A percentile compares a stretch with the other conserved stretches of the same genome.
Evolutionary conservation across 2,113 vertebrate species (phyloP).

Genomic region (Stigmatopora nigra): DNA sequence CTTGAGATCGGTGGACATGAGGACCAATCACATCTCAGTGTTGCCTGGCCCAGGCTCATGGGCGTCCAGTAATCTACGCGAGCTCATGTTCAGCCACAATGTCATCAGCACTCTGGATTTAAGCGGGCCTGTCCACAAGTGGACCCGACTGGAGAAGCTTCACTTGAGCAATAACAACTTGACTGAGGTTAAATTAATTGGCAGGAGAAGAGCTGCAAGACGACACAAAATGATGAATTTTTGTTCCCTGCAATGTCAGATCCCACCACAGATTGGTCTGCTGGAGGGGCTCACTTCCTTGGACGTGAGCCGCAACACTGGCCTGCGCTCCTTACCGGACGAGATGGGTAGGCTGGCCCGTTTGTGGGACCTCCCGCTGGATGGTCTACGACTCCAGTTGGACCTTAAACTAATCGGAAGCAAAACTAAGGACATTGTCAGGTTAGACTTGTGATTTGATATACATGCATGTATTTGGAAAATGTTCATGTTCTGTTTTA

Average conservation of each 20-base stretch:
- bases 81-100: conserved; percentile 88
- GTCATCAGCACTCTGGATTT: conserved; percentile 78
- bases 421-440: conserved; percentile 94
- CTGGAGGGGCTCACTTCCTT: conserved; percentile 87
- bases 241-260: conserved; percentile 59
- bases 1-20: conserved; percentile 85
- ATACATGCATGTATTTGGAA: background rate
- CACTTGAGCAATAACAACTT: conserved; percentile 85
- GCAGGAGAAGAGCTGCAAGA: no score
- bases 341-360: conserved; percentile 89
- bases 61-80: conserved; percentile 82
- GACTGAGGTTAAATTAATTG: conserved; percentile 72
- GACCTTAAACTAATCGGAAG: conserved; percentile 88
- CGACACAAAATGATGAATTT: background rate
- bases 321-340: conserved; percentile 83
- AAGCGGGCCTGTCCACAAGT: conserved; percentile 73
- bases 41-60: conserved; percentile 79
- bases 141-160: conserved; percentile 88
- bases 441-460: conserved; percentile 58
- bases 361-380: conserved; percentile 94
- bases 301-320: conserved; percentile 84
- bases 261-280: conserved; percentile 86
- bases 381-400: conserved; percentile 84
- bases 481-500: background rate
- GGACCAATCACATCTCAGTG: conserved; percentile 73